Conservation (phyloP, 2,113 vertebrate genomes). For the Platysternon megacephalum region DNA sequence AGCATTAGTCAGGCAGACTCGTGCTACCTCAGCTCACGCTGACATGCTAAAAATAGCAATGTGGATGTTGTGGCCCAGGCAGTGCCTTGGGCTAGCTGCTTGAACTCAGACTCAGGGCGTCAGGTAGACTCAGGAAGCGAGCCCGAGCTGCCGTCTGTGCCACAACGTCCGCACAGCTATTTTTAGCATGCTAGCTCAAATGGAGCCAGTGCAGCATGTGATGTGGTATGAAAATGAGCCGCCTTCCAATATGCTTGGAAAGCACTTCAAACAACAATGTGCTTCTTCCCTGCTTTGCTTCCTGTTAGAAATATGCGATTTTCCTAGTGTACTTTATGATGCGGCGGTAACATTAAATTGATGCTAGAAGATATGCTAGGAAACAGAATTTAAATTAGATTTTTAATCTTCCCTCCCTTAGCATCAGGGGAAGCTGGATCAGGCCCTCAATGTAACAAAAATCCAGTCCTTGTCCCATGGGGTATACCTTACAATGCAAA, state of each 20-base stretch:
- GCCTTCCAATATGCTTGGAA: neutral
- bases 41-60: no score
- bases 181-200: no score
- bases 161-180: no score
- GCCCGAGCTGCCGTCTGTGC: no score
- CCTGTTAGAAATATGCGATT: neutral
- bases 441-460: neutral
- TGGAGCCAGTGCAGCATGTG: neutral
- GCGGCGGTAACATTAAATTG: neutral
- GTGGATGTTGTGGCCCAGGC: no score
- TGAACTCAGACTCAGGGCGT: no score
- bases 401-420: neutral
- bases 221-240: neutral
- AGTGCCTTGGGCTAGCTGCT: no score
- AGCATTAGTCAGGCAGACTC: no score
- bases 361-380: neutral
- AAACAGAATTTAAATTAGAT: neutral
- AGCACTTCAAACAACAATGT: neutral
- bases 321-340: neutral
- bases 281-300: neutral
- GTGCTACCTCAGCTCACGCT: no score
- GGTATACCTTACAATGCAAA: constrained; percentile 28
- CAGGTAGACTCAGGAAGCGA: no score
- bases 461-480: neutral
- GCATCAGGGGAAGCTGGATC: neutral